Percentiles rank a stretch among this genome's conserved stretches.
Evolutionary conservation across 2,113 vertebrate genomes (phyloP).

Genomic region (Antigone vipio): DNA sequence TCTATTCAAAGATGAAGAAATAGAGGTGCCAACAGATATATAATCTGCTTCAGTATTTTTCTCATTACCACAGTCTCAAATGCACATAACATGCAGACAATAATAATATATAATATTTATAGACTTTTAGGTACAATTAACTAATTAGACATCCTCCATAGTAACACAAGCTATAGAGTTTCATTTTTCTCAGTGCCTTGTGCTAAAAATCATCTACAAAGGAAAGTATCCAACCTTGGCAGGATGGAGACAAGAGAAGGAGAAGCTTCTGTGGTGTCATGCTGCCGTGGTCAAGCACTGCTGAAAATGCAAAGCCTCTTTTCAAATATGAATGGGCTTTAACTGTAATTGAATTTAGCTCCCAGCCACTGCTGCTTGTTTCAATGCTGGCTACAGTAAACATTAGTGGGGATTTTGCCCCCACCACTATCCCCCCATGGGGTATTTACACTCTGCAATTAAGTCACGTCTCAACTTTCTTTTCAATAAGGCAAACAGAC

Average conservation of each 20-base stretch:
- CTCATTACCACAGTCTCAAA: not conserved
- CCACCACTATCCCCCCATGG: not conserved
- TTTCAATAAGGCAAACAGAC: not conserved
- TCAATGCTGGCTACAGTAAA: not conserved
- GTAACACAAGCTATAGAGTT: not conserved
- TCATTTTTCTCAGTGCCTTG: not conserved
- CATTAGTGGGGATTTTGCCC: not conserved
- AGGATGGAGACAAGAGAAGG: not conserved
- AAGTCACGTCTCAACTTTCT: not conserved
- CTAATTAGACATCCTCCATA: not conserved
- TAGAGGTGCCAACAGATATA: not conserved
- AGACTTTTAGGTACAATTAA: not conserved
- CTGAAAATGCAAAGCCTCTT: not conserved
- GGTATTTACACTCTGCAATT: not conserved
- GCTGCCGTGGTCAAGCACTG: not conserved
- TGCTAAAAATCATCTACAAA: not conserved
- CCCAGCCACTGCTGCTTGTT: not conserved
- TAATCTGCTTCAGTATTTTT: not conserved
- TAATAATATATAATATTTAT: not conserved
- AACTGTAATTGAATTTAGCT: not conserved
- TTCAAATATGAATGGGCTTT: not conserved
- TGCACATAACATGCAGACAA: accelerated
- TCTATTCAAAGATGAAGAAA: not conserved
- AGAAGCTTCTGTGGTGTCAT: not conserved
- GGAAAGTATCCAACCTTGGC: not conserved